Evolutionary conservation across 1,140 invertebrate genomes (phyloP).

Genomic region (Pomacea maculata): DNA sequence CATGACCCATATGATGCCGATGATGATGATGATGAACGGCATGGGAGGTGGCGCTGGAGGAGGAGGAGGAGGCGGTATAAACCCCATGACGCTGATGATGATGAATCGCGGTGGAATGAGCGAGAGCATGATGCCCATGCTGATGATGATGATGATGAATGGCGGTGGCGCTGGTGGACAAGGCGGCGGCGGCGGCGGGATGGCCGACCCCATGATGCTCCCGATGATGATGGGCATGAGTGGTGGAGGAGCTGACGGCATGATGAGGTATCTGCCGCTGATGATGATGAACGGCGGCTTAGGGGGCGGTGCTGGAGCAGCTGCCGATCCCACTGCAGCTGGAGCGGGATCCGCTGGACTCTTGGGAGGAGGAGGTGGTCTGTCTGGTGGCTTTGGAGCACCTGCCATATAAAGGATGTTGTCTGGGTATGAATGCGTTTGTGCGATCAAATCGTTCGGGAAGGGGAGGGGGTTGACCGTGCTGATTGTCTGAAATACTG

Average conservation of each 20-base stretch:
- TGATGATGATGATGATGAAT: constrained; percentile 12
- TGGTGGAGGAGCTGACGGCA: neutral
- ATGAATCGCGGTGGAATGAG: constrained; percentile 1
- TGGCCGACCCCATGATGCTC: neutral
- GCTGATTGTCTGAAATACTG: too few relatives aligned
- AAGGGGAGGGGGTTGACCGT: too few relatives aligned
- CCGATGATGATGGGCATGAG: neutral
- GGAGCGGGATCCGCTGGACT: neutral
- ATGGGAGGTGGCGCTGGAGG: neutral
- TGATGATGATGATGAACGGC: constrained; percentile 17
- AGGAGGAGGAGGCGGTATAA: neutral
- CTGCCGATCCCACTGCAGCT: too few relatives aligned
- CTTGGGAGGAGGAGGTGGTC: neutral
- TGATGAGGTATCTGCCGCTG: neutral
- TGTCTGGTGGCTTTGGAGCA: neutral
- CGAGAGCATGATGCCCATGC: neutral
- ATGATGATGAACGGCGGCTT: neutral
- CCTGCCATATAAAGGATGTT: neutral
- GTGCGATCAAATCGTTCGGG: too few relatives aligned
- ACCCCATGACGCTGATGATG: constrained; percentile 3
- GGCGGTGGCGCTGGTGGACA: neutral
- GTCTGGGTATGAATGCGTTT: neutral
- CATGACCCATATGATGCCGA: neutral
- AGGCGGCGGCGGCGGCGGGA: neutral
- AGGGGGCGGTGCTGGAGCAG: neutral